Base-by-base conservation (phyloP, 2,113 vertebrate genomes). In the Pseudopodoces humilis region DNA sequence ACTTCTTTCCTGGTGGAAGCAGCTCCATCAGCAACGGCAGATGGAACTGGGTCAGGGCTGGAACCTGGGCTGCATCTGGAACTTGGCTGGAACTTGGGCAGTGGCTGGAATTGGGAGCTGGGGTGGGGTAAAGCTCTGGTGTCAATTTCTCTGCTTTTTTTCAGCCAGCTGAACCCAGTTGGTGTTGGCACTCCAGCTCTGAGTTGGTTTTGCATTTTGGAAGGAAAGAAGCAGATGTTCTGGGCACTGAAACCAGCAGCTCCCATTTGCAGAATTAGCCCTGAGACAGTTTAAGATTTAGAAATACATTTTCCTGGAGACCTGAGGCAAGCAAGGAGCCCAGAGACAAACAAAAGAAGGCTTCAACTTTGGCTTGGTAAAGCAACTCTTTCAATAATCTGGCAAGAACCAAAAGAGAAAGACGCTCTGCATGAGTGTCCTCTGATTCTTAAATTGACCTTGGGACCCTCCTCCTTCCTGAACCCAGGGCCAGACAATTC, bases 1-100 rank as follows among this genome's bases (percentile, higher is more conserved):
- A 14, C 0, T 0, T n/a, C 37, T 35, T 17, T 67, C 17, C 33
- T 0, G 1, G 44, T 11, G 6, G 46, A 35, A 71, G 21, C 21
- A 31, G 44, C 63, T 60, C 46, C 3, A 7, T 23, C 5, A 2
- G 10, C 10, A 33, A 3, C 15, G 22, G 18, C 6, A 4, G 46
- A 46, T 8, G 28, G 28, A 69, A 28, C 28, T 33, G 27, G 12
- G 23, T 39, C 55, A 60, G 33, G 18, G 39, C 27, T 69, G 53
- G 44, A 52, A 52, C 9, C 8, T 52, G 46, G 44, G 31, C 35
- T 43, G 31, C 20, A 13, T 17, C 20, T 67, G 35, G 30, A 65
- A n/a, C 24, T 12, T 24, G 15, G 43, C 17, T 24, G 20, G 43
- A 67, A 16, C 25, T 49, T 10, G 24, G 60, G 13, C 31, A 50